Conservation (phyloP, 2,797 vertebrate genomes). For the Spheniscus humboldti region DNA sequence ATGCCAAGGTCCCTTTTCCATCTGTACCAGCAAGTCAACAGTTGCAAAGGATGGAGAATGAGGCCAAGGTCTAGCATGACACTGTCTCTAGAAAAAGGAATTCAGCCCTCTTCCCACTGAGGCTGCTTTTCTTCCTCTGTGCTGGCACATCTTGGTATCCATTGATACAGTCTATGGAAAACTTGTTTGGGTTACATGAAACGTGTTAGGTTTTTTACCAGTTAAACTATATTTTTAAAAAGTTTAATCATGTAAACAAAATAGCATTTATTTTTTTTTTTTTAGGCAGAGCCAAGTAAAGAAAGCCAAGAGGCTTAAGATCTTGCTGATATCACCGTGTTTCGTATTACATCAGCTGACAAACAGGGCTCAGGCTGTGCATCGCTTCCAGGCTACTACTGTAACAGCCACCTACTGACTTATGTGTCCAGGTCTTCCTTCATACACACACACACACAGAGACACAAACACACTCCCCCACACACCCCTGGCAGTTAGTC, state of each 20-base stretch:
- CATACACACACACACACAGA: too few relatives aligned
- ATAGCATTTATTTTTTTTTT: background rate
- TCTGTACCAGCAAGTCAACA: background rate
- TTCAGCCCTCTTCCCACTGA: background rate
- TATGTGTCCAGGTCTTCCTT: background rate
- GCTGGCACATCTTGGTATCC: background rate
- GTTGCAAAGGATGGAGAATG: background rate
- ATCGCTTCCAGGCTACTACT: background rate
- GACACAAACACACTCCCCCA: fast-evolving
- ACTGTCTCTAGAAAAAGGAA: background rate
- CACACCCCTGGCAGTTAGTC: too few relatives aligned
- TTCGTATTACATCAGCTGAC: background rate
- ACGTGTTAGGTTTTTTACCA: background rate
- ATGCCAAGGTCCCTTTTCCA: background rate
- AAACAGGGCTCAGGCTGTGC: background rate
- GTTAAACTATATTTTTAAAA: background rate
- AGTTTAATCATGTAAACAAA: background rate
- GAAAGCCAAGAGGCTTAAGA: background rate
- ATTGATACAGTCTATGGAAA: background rate
- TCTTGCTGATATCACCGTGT: too few relatives aligned
- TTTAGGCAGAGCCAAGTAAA: background rate
- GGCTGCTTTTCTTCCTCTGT: background rate
- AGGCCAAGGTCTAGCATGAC: too few relatives aligned
- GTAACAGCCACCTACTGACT: too few relatives aligned
- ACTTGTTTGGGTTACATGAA: background rate